Evolutionary conservation across 1,140 invertebrate genomes (phyloP), one percentile per base, ranked within the genome.

Genomic region (Megalonaias nervosa): DNA sequence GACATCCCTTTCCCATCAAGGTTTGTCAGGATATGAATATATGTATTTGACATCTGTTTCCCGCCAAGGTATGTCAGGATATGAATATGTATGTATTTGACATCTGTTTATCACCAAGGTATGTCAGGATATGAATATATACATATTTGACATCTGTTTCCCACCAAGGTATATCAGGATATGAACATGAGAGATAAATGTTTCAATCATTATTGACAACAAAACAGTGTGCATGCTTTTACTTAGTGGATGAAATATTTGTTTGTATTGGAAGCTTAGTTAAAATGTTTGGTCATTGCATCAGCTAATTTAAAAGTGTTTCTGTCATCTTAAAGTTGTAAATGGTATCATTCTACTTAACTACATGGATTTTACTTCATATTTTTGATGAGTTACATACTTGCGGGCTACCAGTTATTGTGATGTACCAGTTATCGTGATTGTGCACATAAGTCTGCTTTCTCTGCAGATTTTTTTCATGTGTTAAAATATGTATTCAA

Each of bases 1-100:
- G 94, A 95, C 13, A 95, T 99, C 75, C 93, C 91, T 67, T 99
- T 99, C 91, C 94, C 96, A 74, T 97, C 98, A n/a, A 96, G 91
- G 92, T 92, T 84, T 84, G 86, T 48, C 38, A 48, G 38, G 38
- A 48, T 48, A 48, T 48, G 38, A 38, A 38, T 9, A 38, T 99
- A 60, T 94, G 97, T 99, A 93, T 97, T 95, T 92, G 94, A 95
- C 38, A 38, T 38, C 38, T 6, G 38, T 38, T 38, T 38, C 38
- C 94, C 96, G 73, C 97, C 97, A n/a, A 96, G 91, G 92, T 92
- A 85, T 84, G 86, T 38, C 38, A 38, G 38, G 38, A 38, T 38
- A 38, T 38, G 38, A 38, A 38, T 3, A 38, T 99, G 61, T 94
- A 93, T 86, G 97, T 99, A 93, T 97, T 95, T 92, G 94, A 95